Evolutionary conservation across 64 coral and sea anemone species (phyloP), one percentile per base, ranked within the genome.

Genomic region (Exaiptasia diaphana): DNA sequence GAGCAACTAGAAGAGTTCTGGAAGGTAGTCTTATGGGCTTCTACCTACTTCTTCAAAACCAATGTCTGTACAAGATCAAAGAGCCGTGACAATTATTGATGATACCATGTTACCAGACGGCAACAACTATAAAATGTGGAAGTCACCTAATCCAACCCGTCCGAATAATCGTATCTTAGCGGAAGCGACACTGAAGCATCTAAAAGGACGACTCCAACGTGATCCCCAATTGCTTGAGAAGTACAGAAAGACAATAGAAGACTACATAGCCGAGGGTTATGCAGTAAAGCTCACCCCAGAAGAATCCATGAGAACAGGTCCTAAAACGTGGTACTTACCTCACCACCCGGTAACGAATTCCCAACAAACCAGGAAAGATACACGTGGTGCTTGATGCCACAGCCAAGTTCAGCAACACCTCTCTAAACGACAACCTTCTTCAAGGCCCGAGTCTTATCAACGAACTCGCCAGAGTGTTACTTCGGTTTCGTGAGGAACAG

Each of bases 101-200:
- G 23, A 70, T 14, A 57, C 85, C 38, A 71, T 79, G 15, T 78
- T 30, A 4, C 40, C 41, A 44, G 18, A 4, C 4, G 64, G 30
- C 26, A 61, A 61, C 57, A 46, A 87, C 41, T 87, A 79, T 39
- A 21, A 79, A 67, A 87, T 87, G 38, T 88, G 85, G 75, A 79
- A 79, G 28, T 13, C 21, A 38, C 33, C 34, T 2, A 71, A 80
- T 26, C 65, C 41, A 38, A 15, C 27, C 4, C 38, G 79, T 27
- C 85, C 85, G 18, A 72, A 79, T 20, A 88, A 88, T 22, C 49
- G 62, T 21, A 1, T 22, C 1, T 21, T 88, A 8, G 85, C 85
- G 33, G 74, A 64, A 72, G 65, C 75, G 14, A 72, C 63, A 44
- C 23, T 79, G 15, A 36, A 78, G 17, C 4, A 77, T 30, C 27